Evolutionary conservation across 1,140 invertebrate genomes (phyloP).

Genomic region (Philotrypesis tridentata): DNA sequence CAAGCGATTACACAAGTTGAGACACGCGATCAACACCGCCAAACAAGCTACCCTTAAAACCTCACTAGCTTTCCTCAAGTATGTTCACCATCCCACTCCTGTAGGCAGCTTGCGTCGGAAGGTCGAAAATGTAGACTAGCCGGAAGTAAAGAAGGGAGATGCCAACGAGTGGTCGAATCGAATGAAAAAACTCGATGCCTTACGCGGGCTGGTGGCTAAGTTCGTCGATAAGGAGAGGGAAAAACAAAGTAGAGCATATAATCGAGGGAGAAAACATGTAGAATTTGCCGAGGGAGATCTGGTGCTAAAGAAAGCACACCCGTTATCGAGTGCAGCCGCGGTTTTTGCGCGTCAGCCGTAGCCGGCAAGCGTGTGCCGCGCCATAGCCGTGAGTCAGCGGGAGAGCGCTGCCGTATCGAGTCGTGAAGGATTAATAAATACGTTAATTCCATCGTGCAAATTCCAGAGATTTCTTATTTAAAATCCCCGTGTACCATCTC

Average conservation of each 20-base stretch:
- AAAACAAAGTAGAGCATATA: neutral
- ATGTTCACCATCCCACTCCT: neutral
- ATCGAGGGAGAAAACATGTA: neutral
- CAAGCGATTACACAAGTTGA: slow-evolving; percentile 53
- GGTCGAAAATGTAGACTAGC: neutral
- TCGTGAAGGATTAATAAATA: no score
- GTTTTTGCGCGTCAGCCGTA: no score
- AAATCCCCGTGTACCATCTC: no score
- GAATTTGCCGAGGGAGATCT: neutral
- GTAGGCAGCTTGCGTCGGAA: neutral
- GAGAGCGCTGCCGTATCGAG: no score
- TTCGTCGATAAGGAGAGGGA: neutral
- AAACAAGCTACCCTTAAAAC: neutral
- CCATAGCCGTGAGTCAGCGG: no score
- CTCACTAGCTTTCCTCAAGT: slow-evolving; percentile 13
- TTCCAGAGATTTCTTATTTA: no score
- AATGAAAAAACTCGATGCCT: neutral
- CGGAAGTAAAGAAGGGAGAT: neutral
- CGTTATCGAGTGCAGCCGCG: neutral
- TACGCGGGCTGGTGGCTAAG: neutral
- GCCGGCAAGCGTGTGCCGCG: no score
- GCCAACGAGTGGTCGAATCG: neutral
- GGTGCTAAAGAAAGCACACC: neutral
- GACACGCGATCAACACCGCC: no score
- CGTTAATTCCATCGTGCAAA: no score